Evolutionary conservation across 2,113 vertebrate species (phyloP), one percentile per base, ranked within the genome.

Genomic region (Amphiprion percula): DNA sequence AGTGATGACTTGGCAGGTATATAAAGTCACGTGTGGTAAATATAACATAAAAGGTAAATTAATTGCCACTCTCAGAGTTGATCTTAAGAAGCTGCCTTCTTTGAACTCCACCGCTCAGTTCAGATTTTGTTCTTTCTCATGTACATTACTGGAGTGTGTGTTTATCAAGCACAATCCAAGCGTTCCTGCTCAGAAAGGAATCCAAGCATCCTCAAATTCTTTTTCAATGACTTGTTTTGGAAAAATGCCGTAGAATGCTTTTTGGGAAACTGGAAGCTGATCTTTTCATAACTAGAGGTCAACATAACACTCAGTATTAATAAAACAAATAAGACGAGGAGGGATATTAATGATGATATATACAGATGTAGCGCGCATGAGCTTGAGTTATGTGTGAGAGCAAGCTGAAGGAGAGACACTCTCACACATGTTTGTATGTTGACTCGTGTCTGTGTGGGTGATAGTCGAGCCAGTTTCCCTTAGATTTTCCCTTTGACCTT

Each of bases 401-500:
- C 15, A 24, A 23, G 52, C 59, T 64, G 62, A 65, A 61, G 74
- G 74, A 74, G 64, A 73, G 50, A 77, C 58, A 52, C 82, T 76
- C 65, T 64, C 68, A 65, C 74, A 49, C 74, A 49, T 59, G 56
- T 90, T 73, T 84, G 61, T 77, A 82, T 90, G 79, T 90, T 86
- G 84, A 62, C 81, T 86, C 37, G 21, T 75, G 30, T 64, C 11
- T 82, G 30, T 72, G 44, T 72, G 58, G 63, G 52, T 74, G 67
- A 82, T 80, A 79, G 80, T 75, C 53, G 0, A 79, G 83, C 77
- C 73, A 28, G 74, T 87, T 85, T 91, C 74, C 80, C 71, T 94
- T 81, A 83, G 83, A 90, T 90, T 84, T 90, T 91, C 83, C 82
- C 76, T 83, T 68, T 84, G 82, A 90, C 88, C 88, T 89, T 70